Evolutionary conservation across 37 sponge, comb jelly and placozoan species (phyloP).

Genomic region (Aplysina aerophoba): DNA sequence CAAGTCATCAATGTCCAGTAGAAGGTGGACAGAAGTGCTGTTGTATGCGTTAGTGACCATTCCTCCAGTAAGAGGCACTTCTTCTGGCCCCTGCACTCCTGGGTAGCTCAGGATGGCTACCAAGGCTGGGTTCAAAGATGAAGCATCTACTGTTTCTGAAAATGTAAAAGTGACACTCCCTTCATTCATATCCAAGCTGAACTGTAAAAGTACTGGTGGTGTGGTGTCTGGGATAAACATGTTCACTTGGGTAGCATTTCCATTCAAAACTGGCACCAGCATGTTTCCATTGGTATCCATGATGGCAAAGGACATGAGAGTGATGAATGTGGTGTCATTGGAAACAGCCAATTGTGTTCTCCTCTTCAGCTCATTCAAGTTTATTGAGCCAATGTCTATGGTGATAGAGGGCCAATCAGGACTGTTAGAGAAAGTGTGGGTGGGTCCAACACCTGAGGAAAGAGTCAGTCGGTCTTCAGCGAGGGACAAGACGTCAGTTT

Average conservation of each 20-base stretch:
- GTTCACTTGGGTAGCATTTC: conserved; percentile 65
- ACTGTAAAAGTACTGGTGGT: conserved; percentile 58
- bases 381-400: conserved; percentile 62
- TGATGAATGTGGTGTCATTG: conserved; percentile 65
- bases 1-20: conserved; percentile 58
- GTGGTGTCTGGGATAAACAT: conserved; percentile 69
- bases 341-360: conserved; percentile 65
- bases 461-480: conserved; percentile 49
- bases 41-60: conserved; percentile 46
- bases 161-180: conserved; percentile 73
- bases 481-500: conserved; percentile 42
- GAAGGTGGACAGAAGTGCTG: conserved; percentile 59
- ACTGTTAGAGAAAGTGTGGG: conserved; percentile 44
- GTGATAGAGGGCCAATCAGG: conserved; percentile 75
- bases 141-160: conserved; percentile 80
- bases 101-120: conserved; percentile 53
- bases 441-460: conserved; percentile 44
- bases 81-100: neutral
- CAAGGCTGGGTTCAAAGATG: conserved; percentile 51
- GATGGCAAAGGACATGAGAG: conserved; percentile 61
- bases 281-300: conserved; percentile 71
- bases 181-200: conserved; percentile 60
- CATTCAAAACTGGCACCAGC: conserved; percentile 61
- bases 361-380: conserved; percentile 84
- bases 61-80: conserved; percentile 63